Evolutionary conservation across 2,113 vertebrate species (phyloP).

Genomic region (Hemichromis elongatus): DNA sequence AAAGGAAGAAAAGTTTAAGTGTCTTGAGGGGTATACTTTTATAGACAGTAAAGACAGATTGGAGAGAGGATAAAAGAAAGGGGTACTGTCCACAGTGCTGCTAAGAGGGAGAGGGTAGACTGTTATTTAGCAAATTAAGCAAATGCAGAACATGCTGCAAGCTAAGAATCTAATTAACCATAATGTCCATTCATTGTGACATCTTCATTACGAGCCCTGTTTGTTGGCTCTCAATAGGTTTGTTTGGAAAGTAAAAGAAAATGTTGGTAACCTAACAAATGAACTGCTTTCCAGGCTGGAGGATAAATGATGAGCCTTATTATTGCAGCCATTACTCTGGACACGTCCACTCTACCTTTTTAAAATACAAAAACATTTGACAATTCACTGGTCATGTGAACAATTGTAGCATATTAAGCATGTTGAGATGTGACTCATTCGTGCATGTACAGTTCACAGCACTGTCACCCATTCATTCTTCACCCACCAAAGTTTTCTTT

Average conservation of each 20-base stretch:
- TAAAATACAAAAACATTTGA: not conserved
- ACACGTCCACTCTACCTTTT: not conserved
- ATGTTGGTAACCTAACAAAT: not conserved
- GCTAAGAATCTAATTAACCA: slow-evolving; percentile 52
- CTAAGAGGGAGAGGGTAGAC: not conserved
- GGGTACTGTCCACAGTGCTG: not conserved
- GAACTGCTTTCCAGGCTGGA: not conserved
- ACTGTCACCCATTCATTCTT: not conserved
- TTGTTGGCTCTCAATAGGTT: slow-evolving; percentile 9
- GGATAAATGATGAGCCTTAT: not conserved
- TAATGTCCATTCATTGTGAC: slow-evolving; percentile 24
- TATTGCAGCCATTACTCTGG: not conserved
- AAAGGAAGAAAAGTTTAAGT: not conserved
- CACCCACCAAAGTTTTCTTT: not conserved
- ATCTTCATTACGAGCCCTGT: slow-evolving; percentile 29
- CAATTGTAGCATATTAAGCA: not conserved
- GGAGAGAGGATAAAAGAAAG: not conserved
- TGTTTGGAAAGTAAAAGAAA: not conserved
- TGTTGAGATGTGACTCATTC: not conserved
- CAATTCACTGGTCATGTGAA: not conserved
- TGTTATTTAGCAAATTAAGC: slow-evolving; percentile 29
- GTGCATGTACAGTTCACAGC: not conserved
- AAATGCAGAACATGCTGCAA: slow-evolving; percentile 23
- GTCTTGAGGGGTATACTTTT: not conserved
- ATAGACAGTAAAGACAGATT: not conserved